Base-by-base conservation (phyloP, 2,113 vertebrate genomes). In the Alces alces region DNA sequence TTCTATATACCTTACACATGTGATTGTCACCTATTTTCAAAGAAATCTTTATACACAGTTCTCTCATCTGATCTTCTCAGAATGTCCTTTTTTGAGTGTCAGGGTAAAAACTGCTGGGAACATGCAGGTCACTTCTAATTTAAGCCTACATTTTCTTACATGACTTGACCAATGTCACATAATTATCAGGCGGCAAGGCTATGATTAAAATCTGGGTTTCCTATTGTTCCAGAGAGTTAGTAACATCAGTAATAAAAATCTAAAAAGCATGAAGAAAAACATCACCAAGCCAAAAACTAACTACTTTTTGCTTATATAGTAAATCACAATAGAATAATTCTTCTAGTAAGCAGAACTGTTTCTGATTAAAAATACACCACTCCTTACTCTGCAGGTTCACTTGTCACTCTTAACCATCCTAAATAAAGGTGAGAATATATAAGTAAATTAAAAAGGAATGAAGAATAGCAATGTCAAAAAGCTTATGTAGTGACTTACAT, bases 141-240 rank as follows among this genome's bases (percentile, higher is more conserved):
- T 84, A 91, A 91, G 36, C 6, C 43, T 70, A 60, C 13, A 57
- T 50, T 87, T 86, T 89, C 85, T 61, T 92, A 92, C 11, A 36
- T 36, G 80, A 89, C 17, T 86, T 47, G 36, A 84, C 30, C 27
- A 86, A 89, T 33, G 10, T 39, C 57, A 95, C 11, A 85, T n/a
- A 14, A 47, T 82, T 70, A 83, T 27, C 45, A 85, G 94, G 58
- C 57, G 60, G 43, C 57, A 93, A 89, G 47, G 13, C 11, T 70
- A 95, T 85, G 28, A 95, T 57, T 86, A 92, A 93, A 95, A 73
- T 64, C 21, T 85, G 84, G 43, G 33, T 66, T 93, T 93, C 14
- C 36, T 89, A 55, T 52, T 84, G 89, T 50, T 85, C 52, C 39
- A 89, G 54, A 86, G 17, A 94, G 39, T 19, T 94, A 97, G 50